Evolutionary conservation across 2,888 invertebrate species (phyloP).

Genomic region (Patella depressa): DNA sequence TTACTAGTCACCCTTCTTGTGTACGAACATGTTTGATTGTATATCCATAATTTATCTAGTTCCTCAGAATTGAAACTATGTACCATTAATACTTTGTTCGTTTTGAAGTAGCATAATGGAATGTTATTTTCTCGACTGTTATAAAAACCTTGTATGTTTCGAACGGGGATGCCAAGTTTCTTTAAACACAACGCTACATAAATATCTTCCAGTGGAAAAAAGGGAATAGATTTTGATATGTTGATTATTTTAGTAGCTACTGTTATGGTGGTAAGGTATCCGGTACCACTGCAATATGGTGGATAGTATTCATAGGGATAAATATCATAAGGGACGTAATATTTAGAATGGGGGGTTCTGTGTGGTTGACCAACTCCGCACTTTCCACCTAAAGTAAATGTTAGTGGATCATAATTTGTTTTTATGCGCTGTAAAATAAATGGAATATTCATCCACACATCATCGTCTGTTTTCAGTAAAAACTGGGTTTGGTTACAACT

Average conservation of each 20-base stretch:
- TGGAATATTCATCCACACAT: constrained; percentile 26
- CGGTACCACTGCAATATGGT: constrained; percentile 24
- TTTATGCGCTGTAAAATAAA: neutral
- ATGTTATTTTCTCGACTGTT: neutral
- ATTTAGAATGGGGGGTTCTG: constrained; percentile 14
- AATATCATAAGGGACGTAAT: constrained; percentile 11
- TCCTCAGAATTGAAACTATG: neutral
- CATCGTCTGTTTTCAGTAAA: constrained; percentile 27
- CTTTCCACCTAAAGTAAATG: constrained; percentile 14
- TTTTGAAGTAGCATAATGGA: neutral
- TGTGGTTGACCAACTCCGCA: neutral
- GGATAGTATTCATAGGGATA: constrained; percentile 17
- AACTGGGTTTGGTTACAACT: constrained; percentile 15
- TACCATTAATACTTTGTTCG: neutral
- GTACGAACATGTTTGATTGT: too few species aligned
- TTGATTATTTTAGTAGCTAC: constrained; percentile 13
- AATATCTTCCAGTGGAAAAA: constrained; percentile 26
- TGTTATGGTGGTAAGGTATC: constrained; percentile 16
- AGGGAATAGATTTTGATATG: constrained; percentile 18
- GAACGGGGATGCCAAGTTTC: neutral
- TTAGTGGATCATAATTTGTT: neutral
- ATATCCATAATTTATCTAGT: neutral
- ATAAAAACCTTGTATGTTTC: neutral
- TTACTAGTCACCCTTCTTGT: too few species aligned
- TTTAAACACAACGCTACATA: constrained; percentile 23